Evolutionary conservation across 2,797 vertebrate genomes (phyloP).

Genomic region (Macrochelys suwanniensis): DNA sequence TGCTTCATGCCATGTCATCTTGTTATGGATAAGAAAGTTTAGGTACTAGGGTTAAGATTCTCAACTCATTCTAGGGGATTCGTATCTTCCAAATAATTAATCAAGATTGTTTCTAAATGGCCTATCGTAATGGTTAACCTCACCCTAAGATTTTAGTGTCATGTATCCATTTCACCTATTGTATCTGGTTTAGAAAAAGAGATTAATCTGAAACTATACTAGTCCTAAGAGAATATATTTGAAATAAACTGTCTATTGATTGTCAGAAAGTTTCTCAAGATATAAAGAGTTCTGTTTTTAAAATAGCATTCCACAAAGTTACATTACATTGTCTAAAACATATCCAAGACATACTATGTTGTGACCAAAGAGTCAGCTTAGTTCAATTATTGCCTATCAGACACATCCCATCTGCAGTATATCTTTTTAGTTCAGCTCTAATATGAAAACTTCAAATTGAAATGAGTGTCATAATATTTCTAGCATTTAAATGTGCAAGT

Average conservation of each 20-base stretch:
- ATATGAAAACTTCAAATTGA: accelerated
- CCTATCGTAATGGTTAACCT: not conserved
- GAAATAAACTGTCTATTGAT: not conserved
- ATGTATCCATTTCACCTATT: not conserved
- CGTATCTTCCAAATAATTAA: not conserved
- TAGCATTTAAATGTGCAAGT: not conserved
- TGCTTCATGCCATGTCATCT: too few relatives aligned
- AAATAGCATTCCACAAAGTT: not conserved
- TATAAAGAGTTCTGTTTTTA: not conserved
- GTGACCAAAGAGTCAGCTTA: not conserved
- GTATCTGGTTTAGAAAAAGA: not conserved
- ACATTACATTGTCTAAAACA: not conserved
- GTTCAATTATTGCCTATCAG: not conserved
- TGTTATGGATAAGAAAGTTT: too few relatives aligned
- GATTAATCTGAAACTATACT: not conserved
- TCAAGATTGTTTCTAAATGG: not conserved
- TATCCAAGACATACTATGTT: not conserved
- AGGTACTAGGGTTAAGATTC: too few relatives aligned
- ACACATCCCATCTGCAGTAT: accelerated
- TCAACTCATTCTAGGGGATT: too few relatives aligned
- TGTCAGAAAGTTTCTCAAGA: not conserved
- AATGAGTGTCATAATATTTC: not conserved
- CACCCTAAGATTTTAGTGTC: not conserved
- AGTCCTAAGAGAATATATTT: not conserved
- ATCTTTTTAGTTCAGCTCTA: not conserved